Evolutionary conservation across 2,888 invertebrate genomes (phyloP), one percentile per base, ranked within the genome.

Genomic region (Campoplex capitator): DNA sequence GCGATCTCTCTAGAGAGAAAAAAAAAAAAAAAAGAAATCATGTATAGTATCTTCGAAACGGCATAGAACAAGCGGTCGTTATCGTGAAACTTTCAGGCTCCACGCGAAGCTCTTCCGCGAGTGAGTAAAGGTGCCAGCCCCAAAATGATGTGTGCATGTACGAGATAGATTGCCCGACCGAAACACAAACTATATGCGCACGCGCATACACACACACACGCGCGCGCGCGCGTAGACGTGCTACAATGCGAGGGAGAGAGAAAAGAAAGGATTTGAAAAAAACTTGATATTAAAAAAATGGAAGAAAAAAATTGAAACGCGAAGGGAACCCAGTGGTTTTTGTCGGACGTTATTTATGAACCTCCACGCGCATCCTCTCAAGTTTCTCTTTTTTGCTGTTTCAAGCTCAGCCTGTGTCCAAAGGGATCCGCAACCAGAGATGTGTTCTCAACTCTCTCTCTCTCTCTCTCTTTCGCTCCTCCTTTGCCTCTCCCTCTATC

Each of bases 61-160:
- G 71, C 68, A 84, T 79, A 88, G 83, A 85, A 88, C 85, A 83
- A 88, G 87, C 83, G 85, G 85, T 85, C 87, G 85, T 88, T 88
- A 88, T 85, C 85, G 87, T 73, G 85, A 88, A 85, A 85, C 68
- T 88, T 88, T 80, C 82, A 85, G 82, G 84, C 84, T 58, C 74
- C 68, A 23, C 23, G 11, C 54, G 74, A 62, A 67, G 71, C 48
- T 79, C 79, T 45, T 79, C 65, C 81, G 65, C 38, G 65, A 70
- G 65, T n/a, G 79, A 85, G 62, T 32, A 74, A 68, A 75, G 32
- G 38, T 54, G 65, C 35, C 35, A 45, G 56, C 11, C 32, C 32
- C 62, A 45, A 70, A 79, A 38, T 58, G 79, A 79, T 79, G 79
- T 38, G 70, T 65, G 67, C 65, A 70, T 38, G 76, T 56, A 48